Base-by-base conservation (phyloP, 23 tunicate genomes). In the Trididemnum nubilum region DNA sequence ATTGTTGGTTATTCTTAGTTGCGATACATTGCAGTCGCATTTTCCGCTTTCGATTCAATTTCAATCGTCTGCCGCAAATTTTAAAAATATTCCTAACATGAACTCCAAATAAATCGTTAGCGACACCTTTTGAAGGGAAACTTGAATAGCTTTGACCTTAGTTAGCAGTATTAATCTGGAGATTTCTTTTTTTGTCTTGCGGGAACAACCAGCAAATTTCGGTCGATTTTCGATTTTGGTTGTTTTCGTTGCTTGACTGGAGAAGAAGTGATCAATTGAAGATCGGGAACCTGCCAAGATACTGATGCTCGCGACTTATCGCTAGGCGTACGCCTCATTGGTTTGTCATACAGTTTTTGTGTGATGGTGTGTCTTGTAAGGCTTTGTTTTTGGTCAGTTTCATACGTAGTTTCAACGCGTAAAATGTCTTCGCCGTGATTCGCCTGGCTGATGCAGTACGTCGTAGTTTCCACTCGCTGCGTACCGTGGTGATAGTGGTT, bases 391-490 rank as follows among this genome's bases (percentile, higher is more conserved):
- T 67, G 37, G 37, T 31, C 74, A 33, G 7, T 67, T 23, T 26
- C n/a, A 26, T 61, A 61, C 4, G 67, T 61, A 24, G 67, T 61
- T 24, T 61, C 67, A 3, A 61, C 26, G 5, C 5, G n/a, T 7
- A 67, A 30, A 4, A 33, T 33, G 22, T 67, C 74, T 67, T 67
- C 74, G 38, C 74, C 74, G 37, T 33, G 74, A n/a, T 33, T 67
- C n/a, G 38, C 33, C 12, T 12, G 9, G 38, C 21, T 33, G 38
- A 67, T 67, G 38, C 38, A 67, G 7, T 9, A 33, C 37, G 33
- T 24, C 12, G 38, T 67, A n/a, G 15, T 9, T 7, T 67, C 74
- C 21, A 31, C 67, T 21, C 26, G 54, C 12, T 44, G 9, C 12
- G 15, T 44, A 44, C 15, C 15, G 15, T 44, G 15, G 15, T 44